Percentiles rank a stretch among this genome's conserved stretches.
Conservation (phyloP, 2,797 vertebrate genomes). For the Arremon aurantiirostris region DNA sequence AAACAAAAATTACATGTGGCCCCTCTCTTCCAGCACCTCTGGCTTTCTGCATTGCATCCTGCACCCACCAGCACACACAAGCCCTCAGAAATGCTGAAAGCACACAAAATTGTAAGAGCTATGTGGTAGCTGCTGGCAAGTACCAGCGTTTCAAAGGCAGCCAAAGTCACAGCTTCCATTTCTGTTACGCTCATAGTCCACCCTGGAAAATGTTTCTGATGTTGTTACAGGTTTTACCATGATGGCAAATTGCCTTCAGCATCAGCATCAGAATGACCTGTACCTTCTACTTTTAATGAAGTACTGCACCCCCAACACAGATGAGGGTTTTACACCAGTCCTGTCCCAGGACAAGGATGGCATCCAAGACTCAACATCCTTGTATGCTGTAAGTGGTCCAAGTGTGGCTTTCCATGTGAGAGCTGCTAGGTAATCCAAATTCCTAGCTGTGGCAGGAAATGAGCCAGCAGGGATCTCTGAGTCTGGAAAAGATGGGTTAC, state of each 20-base stretch:
- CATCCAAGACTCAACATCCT: not conserved
- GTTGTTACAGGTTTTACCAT: not conserved
- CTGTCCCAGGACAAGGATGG: not conserved
- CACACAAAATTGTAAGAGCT: not conserved
- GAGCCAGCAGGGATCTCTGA: not conserved
- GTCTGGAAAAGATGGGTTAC: slow-evolving; percentile 8
- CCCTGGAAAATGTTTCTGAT: not conserved
- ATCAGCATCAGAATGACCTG: not conserved
- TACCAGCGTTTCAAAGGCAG: not conserved
- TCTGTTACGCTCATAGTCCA: not conserved
- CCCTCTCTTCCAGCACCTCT: not conserved
- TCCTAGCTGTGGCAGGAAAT: slow-evolving; percentile 29
- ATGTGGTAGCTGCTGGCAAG: not conserved
- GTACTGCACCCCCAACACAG: accelerated
- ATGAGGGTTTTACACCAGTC: not conserved
- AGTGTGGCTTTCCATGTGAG: not conserved
- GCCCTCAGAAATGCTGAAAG: not conserved
- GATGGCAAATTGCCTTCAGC: not conserved
- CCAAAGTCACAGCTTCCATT: not conserved
- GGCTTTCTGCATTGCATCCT: not conserved
- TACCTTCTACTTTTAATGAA: not conserved
- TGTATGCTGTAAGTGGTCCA: not conserved
- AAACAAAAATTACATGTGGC: not conserved
- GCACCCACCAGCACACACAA: not conserved
- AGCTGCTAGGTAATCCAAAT: not conserved